phyloP scores from a whole-genome alignment of 2,888 invertebrate genomes.

The Sialis fuliginosa region DNA sequence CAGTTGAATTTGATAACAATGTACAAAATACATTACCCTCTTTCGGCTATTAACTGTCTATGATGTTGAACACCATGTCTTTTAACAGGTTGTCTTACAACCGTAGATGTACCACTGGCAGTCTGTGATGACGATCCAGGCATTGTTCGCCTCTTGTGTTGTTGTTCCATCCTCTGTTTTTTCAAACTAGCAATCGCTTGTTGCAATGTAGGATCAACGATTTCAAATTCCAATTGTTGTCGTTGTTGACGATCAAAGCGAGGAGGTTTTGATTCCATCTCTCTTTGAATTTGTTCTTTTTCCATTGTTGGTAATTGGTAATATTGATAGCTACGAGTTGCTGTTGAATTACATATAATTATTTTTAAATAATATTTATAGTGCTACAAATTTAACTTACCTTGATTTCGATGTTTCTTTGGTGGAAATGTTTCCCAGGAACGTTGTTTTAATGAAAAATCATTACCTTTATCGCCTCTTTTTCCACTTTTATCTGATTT shows the following conservation, averaged over 20 bases:
- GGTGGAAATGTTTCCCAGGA: slow-evolving; percentile 47
- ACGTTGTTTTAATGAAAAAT: slow-evolving; percentile 35
- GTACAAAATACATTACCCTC: too few relatives aligned
- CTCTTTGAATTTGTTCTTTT: neutral
- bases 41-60: too few relatives aligned
- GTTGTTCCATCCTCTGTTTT: neutral
- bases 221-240: too few relatives aligned
- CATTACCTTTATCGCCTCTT: slow-evolving; percentile 6
- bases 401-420: slow-evolving; percentile 16
- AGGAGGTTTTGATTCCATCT: neutral
- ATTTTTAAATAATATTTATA: neutral
- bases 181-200: neutral
- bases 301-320: neutral
- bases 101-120: too few relatives aligned
- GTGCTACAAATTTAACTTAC: neutral
- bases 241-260: neutral
- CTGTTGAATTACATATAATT: too few relatives aligned
- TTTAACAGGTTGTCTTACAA: too few relatives aligned
- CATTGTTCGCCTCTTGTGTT: neutral
- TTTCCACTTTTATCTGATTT: slow-evolving; percentile 5
- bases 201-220: neutral
- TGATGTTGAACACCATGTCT: too few relatives aligned
- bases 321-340: slow-evolving; percentile 2
- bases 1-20: too few relatives aligned
- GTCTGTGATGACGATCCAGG: too few relatives aligned